Evolutionary conservation across 2,113 vertebrate genomes (phyloP).

Genomic region (Myxocyprinus asiaticus): DNA sequence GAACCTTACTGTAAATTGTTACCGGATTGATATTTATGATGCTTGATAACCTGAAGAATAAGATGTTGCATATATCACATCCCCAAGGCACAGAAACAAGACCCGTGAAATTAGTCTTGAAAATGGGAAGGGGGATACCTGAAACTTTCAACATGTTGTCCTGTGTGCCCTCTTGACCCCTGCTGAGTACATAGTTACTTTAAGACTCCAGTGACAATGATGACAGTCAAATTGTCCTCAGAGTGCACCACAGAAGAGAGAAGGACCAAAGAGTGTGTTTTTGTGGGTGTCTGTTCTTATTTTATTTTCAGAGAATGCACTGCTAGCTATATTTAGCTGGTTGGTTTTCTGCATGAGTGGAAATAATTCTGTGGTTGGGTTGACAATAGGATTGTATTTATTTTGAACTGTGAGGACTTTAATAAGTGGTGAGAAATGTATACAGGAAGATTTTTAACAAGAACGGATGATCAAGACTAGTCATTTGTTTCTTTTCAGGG

Average conservation of each 20-base stretch:
- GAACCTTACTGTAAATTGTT: no score
- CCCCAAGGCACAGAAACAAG: not conserved
- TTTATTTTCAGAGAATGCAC: constrained; percentile 52
- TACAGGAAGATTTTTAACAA: not conserved
- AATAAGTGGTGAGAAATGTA: not conserved
- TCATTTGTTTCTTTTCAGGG: not conserved
- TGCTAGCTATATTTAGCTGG: constrained; percentile 66
- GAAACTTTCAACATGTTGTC: constrained; percentile 47
- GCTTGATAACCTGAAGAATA: not conserved
- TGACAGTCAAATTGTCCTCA: constrained; percentile 31
- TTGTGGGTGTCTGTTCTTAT: not conserved
- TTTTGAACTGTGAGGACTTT: not conserved
- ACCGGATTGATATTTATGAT: not conserved
- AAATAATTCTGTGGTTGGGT: constrained; percentile 39
- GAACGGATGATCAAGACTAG: not conserved
- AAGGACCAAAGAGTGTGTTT: constrained; percentile 26
- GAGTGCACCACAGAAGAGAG: constrained; percentile 30
- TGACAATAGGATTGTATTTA: not conserved
- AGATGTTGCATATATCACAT: not conserved
- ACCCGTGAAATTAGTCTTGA: not conserved
- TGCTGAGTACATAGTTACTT: constrained; percentile 32
- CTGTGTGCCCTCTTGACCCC: constrained; percentile 47
- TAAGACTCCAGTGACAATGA: constrained; percentile 5
- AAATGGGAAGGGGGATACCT: constrained; percentile 8
- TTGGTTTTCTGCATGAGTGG: constrained; percentile 52